Evolutionary conservation across 2,888 invertebrate species (phyloP), one percentile per base, ranked within the genome.

Genomic region (Lottia gigantea): DNA sequence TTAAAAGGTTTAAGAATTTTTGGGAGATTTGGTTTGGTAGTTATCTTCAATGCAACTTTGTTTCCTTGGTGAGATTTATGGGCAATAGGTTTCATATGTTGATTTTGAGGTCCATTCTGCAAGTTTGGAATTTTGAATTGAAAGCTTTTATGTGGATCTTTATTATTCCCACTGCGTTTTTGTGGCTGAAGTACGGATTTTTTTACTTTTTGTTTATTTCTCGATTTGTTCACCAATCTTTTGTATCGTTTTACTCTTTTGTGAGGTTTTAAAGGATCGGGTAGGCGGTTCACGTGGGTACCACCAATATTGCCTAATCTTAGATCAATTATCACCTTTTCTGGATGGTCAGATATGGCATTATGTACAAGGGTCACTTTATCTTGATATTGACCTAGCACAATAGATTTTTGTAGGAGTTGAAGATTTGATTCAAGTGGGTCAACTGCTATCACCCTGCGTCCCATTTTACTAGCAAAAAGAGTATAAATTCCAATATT

Each of bases 401-500:
- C 31, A 11, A 79, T 45, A 46, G 81, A 80, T 31, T 74, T 70
- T 25, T 73, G 63, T 12, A 82, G 61, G 2, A 78, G 65, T 23
- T 64, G 67, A n/a, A 82, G 31, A 69, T 74, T 80, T 15, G 69
- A 64, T 11, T 63, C 61, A 2, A 80, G 55, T 11, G 77, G 71
- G 49, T 82, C 82, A 4, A 82, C 67, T 12, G 80, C 74, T 14
- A 80, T 67, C 12, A 79, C 79, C 25, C 61, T 64, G 12, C 73
- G 70, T 6, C 82, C 81, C 15, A 80, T 64, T 55, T 74, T 77
- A 1, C 79, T 75, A n/a, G 71, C 74, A 65, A 74, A 79, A 11
- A 82, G 26, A 15, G 77, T 76, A 55, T 76, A 82, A 15, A 78
- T 79, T 3, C 82, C 82, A 23, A 82, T 74, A 69, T 81, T 81